phyloP scores from a whole-genome alignment of 2,113 vertebrate species.

The Corythornis vintsioides region DNA sequence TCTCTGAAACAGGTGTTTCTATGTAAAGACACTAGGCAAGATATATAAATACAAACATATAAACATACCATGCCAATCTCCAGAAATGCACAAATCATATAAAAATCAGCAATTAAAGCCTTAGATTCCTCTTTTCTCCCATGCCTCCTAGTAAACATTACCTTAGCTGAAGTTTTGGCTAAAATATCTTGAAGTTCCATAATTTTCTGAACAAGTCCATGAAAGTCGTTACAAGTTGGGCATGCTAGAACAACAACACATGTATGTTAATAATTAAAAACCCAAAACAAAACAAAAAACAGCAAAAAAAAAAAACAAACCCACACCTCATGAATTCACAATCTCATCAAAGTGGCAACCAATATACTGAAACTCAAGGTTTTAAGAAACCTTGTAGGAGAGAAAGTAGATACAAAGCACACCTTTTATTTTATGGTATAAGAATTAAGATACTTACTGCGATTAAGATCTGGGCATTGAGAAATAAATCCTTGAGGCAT shows the following conservation, averaged over 20 bases:
- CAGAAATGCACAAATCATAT: not conserved
- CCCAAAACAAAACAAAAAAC: not conserved
- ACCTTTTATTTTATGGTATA: slow-evolving; percentile 11
- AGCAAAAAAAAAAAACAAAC: not conserved
- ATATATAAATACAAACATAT: not conserved
- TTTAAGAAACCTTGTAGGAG: slow-evolving; percentile 27
- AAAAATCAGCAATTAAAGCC: not conserved
- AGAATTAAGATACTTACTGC: slow-evolving; percentile 86
- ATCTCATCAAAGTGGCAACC: not conserved
- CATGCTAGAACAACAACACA: slow-evolving; percentile 83
- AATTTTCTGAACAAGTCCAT: slow-evolving; percentile 98
- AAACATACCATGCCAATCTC: not conserved
- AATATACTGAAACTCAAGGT: not conserved
- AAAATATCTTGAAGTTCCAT: slow-evolving; percentile 98
- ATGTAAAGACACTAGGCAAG: not conserved
- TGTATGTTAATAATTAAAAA: not conserved
- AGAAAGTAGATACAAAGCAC: slow-evolving; percentile 48
- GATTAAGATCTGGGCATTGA: slow-evolving; percentile 98
- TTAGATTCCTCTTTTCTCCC: not conserved
- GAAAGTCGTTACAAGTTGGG: slow-evolving; percentile 98
- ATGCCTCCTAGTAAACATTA: slow-evolving; percentile 63
- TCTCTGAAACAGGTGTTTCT: not conserved
- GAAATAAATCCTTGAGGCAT: slow-evolving; percentile 98
- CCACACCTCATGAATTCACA: not conserved
- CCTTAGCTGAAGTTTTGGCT: slow-evolving; percentile 98